Conservation (phyloP, 2,888 invertebrate species). For the Doris montereyensis region DNA sequence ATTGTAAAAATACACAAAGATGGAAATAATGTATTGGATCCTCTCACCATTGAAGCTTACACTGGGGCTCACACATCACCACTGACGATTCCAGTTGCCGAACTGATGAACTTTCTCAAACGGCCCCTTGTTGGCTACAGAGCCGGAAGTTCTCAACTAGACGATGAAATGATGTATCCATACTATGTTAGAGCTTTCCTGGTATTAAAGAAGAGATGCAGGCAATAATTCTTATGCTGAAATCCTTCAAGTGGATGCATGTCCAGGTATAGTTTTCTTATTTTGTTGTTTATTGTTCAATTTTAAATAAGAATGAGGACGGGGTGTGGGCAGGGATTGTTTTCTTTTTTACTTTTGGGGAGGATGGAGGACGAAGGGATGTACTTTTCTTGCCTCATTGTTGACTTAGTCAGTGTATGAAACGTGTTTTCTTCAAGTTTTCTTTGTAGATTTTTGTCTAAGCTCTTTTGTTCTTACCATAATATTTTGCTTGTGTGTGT, state of each 20-base stretch:
- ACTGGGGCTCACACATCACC: conserved; percentile 52
- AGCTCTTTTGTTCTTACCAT: no score
- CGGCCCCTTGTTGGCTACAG: conserved; percentile 73
- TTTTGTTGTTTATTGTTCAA: no score
- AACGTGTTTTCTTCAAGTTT: no score
- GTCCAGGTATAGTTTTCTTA: conserved; percentile 61
- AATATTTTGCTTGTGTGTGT: no score
- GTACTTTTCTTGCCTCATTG: no score
- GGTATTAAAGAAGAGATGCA: conserved; percentile 50
- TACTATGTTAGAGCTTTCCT: conserved; percentile 56
- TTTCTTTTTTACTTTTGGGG: no score
- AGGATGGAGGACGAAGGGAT: no score
- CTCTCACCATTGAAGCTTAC: conserved; percentile 59
- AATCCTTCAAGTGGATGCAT: conserved; percentile 71
- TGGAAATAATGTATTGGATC: conserved; percentile 52
- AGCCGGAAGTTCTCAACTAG: conserved; percentile 51
- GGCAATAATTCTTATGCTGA: conserved; percentile 69
- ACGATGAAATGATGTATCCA: conserved; percentile 44
- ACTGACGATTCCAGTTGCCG: conserved; percentile 60
- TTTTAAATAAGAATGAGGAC: no score
- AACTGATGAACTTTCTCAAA: conserved; percentile 75
- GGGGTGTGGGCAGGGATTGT: no score
- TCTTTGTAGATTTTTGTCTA: no score
- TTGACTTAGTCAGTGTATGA: no score
- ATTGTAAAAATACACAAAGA: conserved; percentile 49